Evolutionary conservation across 1,140 invertebrate genomes (phyloP).

Genomic region (Drosophila melanica): DNA sequence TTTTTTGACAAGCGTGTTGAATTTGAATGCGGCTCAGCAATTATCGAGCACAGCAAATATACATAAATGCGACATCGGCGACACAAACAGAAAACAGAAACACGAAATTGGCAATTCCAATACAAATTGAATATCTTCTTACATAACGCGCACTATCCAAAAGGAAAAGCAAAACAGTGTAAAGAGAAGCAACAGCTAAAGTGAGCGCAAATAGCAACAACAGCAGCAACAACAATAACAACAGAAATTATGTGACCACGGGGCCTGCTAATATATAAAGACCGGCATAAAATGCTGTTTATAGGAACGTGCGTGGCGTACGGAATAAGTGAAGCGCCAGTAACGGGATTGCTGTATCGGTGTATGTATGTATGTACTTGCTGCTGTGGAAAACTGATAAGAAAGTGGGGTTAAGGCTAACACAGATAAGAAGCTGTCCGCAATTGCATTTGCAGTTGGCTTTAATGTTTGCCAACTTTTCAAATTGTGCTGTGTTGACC

Average conservation of each 20-base stretch:
- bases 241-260: slow-evolving; percentile 10
- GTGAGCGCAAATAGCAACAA: too few species aligned
- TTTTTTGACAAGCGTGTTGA: slow-evolving; percentile 37
- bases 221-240: not conserved
- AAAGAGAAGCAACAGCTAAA: too few species aligned
- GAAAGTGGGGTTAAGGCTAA: slow-evolving; percentile 70
- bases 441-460: slow-evolving; percentile 41
- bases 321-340: slow-evolving; percentile 19
- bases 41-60: not conserved
- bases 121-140: not conserved
- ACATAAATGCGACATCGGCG: not conserved
- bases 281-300: slow-evolving; percentile 71
- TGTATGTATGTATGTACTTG: not conserved
- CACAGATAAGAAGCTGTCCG: slow-evolving; percentile 17
- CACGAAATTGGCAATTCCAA: too few species aligned
- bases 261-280: slow-evolving; percentile 62
- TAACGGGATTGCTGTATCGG: not conserved
- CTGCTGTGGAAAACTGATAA: slow-evolving; percentile 1
- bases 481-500: slow-evolving; percentile 22
- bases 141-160: not conserved
- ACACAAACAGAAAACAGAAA: too few species aligned
- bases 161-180: too few species aligned
- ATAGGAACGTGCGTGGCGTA: slow-evolving; percentile 60
- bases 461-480: slow-evolving; percentile 55
- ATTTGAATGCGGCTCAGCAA: slow-evolving; percentile 41